phyloP scores from a whole-genome alignment of 1,140 invertebrate genomes.

The Lanistes nyassanus region DNA sequence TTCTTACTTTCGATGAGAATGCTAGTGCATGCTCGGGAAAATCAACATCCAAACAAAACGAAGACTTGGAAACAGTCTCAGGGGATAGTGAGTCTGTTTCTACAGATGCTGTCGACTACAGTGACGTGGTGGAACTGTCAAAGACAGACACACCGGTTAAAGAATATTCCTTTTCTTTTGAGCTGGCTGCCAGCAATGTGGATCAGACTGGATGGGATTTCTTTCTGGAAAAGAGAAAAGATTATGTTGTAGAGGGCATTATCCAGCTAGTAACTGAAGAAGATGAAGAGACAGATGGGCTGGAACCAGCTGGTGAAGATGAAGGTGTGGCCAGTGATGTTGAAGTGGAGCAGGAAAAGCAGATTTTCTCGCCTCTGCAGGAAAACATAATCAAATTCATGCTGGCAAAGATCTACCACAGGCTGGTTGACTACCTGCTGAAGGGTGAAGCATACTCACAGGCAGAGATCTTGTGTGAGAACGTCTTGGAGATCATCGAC shows the following conservation, averaged over 20 bases:
- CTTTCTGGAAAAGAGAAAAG: slow-evolving; percentile 53
- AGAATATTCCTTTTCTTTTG: slow-evolving; percentile 55
- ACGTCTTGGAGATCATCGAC: slow-evolving; percentile 56
- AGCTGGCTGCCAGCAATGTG: slow-evolving; percentile 55
- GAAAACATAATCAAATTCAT: slow-evolving; percentile 57
- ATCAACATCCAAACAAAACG: slow-evolving; percentile 21
- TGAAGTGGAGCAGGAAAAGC: slow-evolving; percentile 41
- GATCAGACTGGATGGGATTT: slow-evolving; percentile 59
- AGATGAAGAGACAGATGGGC: slow-evolving; percentile 9
- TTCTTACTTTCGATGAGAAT: slow-evolving; percentile 35
- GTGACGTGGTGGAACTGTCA: slow-evolving; percentile 28
- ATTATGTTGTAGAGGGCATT: slow-evolving; percentile 52
- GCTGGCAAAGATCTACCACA: slow-evolving; percentile 51
- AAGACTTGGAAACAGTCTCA: slow-evolving; percentile 32
- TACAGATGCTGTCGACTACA: slow-evolving; percentile 29
- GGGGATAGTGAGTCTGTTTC: slow-evolving; percentile 37
- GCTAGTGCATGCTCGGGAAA: slow-evolving; percentile 6
- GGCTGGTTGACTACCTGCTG: slow-evolving; percentile 51
- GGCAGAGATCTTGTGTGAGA: slow-evolving; percentile 55
- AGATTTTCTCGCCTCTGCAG: slow-evolving; percentile 55
- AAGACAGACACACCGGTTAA: slow-evolving; percentile 49
- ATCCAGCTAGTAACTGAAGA: slow-evolving; percentile 43
- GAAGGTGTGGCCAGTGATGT: slow-evolving; percentile 18
- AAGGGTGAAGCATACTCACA: slow-evolving; percentile 50
- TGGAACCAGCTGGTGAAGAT: slow-evolving; percentile 10